Evolutionary conservation across 2,888 invertebrate species (phyloP), one percentile per base, ranked within the genome.

Genomic region (Timandra comae): DNA sequence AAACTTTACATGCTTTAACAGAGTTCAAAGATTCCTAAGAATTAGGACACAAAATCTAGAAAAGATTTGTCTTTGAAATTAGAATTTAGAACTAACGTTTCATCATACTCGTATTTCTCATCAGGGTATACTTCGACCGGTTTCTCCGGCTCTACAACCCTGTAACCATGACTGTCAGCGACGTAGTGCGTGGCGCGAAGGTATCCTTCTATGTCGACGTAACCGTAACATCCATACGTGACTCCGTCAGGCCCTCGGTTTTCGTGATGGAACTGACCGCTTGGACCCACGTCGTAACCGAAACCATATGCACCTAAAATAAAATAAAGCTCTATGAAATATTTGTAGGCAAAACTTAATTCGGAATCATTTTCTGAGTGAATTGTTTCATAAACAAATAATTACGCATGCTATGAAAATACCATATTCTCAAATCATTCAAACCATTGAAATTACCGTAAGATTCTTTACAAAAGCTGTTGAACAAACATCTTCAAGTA

Each of bases 141-240:
- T 43, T 90, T 88, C 28, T 89, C 88, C 0, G 92, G 91, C 49
- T 89, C 89, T 0, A 93, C 89, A 0, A 92, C 90, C 42, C 93
- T 82, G 66, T 93, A 93, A 9, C 93, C 93, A 77, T 91, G 91
- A 38, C 90, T 89, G 64, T 93, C 93, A 27, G 93, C 92, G 7
- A 93, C 88, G 63, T 93, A 93, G 72, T 92, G 92, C 12, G 92
- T 92, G 27, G 90, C 91, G 20, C 89, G 87, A 7, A 92, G 82
- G 39, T 85, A 84, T 21, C 88, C 88, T 28, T 89, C 88, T 1
- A 91, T 89, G 64, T 93, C 91, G 23, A 93, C 88, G 68, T 91
- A 91, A 13, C 93, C 93, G 52, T 93, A 93, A 66, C 93, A 93
- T 45, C 93, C 93, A 54, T 93, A 93, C 0, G 93, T 93, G 9